Evolutionary conservation across 2,113 vertebrate genomes (phyloP).

Genomic region (Axis porcinus): DNA sequence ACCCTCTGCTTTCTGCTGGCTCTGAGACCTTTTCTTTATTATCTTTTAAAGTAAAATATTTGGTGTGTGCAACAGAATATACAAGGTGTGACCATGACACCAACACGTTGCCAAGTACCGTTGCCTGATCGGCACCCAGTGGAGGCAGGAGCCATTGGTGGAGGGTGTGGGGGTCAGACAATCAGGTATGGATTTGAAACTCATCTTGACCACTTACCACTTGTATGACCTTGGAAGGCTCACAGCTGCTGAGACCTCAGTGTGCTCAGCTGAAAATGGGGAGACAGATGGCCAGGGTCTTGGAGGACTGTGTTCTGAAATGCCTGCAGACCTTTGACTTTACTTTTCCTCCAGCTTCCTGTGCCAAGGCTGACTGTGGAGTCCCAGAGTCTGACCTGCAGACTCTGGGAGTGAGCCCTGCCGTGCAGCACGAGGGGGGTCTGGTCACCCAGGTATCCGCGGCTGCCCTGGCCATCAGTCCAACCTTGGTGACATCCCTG

Average conservation of each 20-base stretch:
- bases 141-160: not conserved
- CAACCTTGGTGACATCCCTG: not conserved
- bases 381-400: not conserved
- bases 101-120: rapidly evolving
- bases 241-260: not conserved
- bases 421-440: rapidly evolving
- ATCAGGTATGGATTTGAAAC: not conserved
- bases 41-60: not conserved
- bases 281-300: not conserved
- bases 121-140: rapidly evolving
- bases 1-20: not conserved
- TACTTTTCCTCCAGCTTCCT: not conserved
- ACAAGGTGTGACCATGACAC: not conserved
- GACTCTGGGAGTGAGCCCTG: rapidly evolving
- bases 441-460: too few relatives aligned
- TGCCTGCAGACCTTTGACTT: not conserved
- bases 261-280: not conserved
- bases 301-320: not conserved
- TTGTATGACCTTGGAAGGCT: not conserved
- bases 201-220: not conserved
- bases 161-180: not conserved
- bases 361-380: not conserved
- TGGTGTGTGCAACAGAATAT: not conserved
- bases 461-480: not conserved
- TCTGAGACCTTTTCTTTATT: not conserved